phyloP scores from a whole-genome alignment of 2,888 invertebrate species.

The Sphaeridia pumilis region DNA sequence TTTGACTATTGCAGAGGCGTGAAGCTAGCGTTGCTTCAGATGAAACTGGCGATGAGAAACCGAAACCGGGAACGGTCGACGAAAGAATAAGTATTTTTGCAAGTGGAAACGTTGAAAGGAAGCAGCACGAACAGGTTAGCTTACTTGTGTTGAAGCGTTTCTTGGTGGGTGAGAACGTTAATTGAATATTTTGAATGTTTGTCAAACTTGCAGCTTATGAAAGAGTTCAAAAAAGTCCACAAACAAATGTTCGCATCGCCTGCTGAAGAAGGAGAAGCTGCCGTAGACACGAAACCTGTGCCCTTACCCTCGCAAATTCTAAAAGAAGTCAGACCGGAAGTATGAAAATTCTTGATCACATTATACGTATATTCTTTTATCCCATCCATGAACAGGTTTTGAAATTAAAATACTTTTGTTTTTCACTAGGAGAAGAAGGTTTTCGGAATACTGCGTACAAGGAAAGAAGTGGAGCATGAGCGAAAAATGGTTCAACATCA shows the following conservation, averaged over 20 bases:
- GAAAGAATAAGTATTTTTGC: slow-evolving; percentile 31
- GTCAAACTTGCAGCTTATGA: slow-evolving; percentile 50
- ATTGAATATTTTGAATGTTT: neutral
- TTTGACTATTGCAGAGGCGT: slow-evolving; percentile 24
- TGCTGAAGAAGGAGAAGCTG: slow-evolving; percentile 14
- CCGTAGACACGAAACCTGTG: neutral
- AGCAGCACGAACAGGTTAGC: slow-evolving; percentile 52
- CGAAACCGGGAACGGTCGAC: slow-evolving; percentile 30
- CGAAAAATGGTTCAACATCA: slow-evolving; percentile 36
- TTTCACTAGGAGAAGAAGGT: slow-evolving; percentile 7
- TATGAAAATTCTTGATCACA: neutral
- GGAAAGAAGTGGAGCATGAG: slow-evolving; percentile 36
- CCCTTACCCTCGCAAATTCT: neutral
- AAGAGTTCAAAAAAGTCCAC: slow-evolving; percentile 79
- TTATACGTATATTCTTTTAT: no score
- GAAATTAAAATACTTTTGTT: neutral
- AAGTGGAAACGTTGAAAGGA: slow-evolving; percentile 49
- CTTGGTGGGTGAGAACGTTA: neutral
- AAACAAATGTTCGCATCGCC: slow-evolving; percentile 60
- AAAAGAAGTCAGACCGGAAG: neutral
- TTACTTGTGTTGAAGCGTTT: neutral
- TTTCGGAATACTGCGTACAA: neutral
- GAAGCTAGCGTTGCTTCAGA: slow-evolving; percentile 17
- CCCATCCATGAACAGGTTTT: no score
- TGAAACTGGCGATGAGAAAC: slow-evolving; percentile 23